Evolutionary conservation across 2,888 invertebrate species (phyloP), one percentile per base, ranked within the genome.

Genomic region (Hydriomena furcata): DNA sequence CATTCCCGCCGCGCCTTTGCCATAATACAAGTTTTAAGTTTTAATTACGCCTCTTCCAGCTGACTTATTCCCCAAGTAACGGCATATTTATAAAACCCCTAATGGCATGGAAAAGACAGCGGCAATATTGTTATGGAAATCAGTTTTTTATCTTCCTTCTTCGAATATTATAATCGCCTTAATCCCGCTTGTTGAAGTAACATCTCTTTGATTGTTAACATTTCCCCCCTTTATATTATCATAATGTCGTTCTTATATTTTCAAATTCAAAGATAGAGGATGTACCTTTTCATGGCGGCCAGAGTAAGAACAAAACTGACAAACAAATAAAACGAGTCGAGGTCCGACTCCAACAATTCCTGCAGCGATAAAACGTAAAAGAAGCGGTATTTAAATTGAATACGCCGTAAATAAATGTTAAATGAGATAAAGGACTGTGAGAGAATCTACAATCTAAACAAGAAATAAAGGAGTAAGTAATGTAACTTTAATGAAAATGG

Each of bases 391-490:
- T 87, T 85, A 84, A 87, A 86, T 86, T 84, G 85, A 85, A 85
- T 81, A 80, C 81, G 77, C 79, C 83, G 84, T 87, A 84, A 87
- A 86, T 86, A 86, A 85, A 87, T 83, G 79, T 76, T 84, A 84
- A 87, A 85, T 82, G 84, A 87, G 84, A 88, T 86, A 87, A 87
- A 85, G 81, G 81, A 81, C 80, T 82, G 79, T 66, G 76, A 77
- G 80, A 81, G 73, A 79, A 81, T 83, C 79, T 77, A 75, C 82
- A 80, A 80, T 80, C 80, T 80, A 82, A 85, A 84, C 80, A 82
- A 76, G 80, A 81, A 80, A 79, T 83, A 83, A 84, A 80, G 76
- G 80, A 79, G 81, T 80, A 80, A 79, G 81, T 80, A 80, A 84
- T 80, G 82, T 83, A 75, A 82, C 78, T 81, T 80, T 82, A 83